Percentiles rank a stretch among this genome's conserved stretches.
Evolutionary conservation across 2,888 invertebrate species (phyloP).

Genomic region (Calliphora vomitoria): DNA sequence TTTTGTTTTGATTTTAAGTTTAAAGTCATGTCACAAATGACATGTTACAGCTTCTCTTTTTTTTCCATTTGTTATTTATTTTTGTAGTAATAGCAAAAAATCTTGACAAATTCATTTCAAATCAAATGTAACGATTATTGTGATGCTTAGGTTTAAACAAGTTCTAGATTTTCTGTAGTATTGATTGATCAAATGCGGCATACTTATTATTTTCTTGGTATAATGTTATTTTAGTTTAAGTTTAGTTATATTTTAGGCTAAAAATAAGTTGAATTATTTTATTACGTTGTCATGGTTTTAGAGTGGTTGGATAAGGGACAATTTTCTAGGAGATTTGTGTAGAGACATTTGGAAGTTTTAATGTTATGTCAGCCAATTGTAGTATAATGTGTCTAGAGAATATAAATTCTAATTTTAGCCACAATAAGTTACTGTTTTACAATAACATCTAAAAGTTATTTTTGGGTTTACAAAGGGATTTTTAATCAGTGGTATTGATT

Average conservation of each 20-base stretch:
- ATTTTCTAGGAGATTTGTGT: neutral
- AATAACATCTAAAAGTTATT: too few species aligned
- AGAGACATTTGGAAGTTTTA: neutral
- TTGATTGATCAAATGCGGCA: neutral
- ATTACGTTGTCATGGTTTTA: neutral
- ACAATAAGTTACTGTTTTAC: too few species aligned
- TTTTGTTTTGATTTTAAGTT: conserved; percentile 58
- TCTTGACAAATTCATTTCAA: conserved; percentile 41
- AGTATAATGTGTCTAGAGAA: neutral
- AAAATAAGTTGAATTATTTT: neutral
- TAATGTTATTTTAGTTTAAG: neutral
- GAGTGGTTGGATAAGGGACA: neutral
- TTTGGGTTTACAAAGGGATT: too few species aligned
- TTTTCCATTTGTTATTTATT: neutral
- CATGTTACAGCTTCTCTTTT: conserved; percentile 28
- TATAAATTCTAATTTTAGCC: too few species aligned
- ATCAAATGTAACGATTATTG: conserved; percentile 5
- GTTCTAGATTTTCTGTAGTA: neutral
- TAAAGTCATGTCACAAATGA: conserved; percentile 51
- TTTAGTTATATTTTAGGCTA: neutral
- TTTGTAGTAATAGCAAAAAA: neutral
- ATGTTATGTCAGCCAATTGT: neutral
- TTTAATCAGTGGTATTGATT: too few species aligned
- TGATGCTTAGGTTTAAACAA: conserved; percentile 6
- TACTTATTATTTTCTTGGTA: neutral